Evolutionary conservation across 30 jellyfish, hydroid and myxozoan genomes (phyloP), one percentile per base, ranked within the genome.

Genomic region (Cassiopea andromeda): DNA sequence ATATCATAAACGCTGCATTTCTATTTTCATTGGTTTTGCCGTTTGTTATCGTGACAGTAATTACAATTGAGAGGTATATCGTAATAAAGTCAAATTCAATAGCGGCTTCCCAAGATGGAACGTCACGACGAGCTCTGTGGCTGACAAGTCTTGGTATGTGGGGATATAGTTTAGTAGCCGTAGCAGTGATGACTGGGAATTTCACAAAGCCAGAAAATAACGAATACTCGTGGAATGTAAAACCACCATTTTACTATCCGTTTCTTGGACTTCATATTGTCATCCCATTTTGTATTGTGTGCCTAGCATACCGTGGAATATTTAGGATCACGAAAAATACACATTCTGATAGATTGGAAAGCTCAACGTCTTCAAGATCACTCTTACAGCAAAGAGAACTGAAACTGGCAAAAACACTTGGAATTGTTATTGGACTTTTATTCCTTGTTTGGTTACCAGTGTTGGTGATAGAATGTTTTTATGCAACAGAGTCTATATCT

Each of bases 361-460:
- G 57, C 48, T 85, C 85, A 58, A 50, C 58, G 5, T 38, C 78
- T 38, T 8, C 71, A 1, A 73, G 82, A 44, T 45, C 69, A 17
- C n/a, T 2, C 48, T 6, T 76, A 1, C 81, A 72, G 45, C 76
- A 48, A 10, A 66, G 97, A 58, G 97, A 92, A 71, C 47, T 92
- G 14, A 69, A 76, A 43, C 70, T 92, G 70, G 97, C 97, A 54
- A 84, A 87, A 57, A 85, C 97, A 7, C 69, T 92, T 44, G 92
- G 93, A 0, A 85, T 92, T 48, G 94, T 92, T 44, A 82, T 85
- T 66, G 94, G 94, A 16, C 69, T 87, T 85, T 48, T 92, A 87
- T 85, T 85, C 57, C 15, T 85, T 16, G 93, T 92, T 9, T 92
- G 97, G 97, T 81, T 92, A 8, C 97, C 97, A 14, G 97, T 85